Evolutionary conservation across 1,140 invertebrate genomes (phyloP).

Genomic region (Brachionus asplanchnoidis): DNA sequence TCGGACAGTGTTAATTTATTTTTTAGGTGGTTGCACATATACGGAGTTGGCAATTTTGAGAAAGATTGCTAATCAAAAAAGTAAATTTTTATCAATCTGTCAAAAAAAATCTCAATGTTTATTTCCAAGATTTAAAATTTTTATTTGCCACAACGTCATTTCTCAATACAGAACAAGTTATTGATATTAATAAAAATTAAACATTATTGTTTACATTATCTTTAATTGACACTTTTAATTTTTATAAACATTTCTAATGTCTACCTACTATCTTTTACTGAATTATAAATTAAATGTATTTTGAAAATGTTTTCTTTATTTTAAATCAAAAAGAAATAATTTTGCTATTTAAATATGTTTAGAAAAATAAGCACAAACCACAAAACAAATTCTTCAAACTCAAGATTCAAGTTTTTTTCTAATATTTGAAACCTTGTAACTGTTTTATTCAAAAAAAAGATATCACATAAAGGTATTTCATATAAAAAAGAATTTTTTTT

Average conservation of each 20-base stretch:
- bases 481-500: too few relatives aligned
- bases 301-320: not conserved
- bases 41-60: not conserved
- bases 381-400: not conserved
- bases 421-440: not conserved
- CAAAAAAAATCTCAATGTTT: not conserved
- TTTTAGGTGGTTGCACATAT: slow-evolving; percentile 26
- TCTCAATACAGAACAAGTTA: not conserved
- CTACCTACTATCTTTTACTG: not conserved
- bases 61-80: slow-evolving; percentile 22
- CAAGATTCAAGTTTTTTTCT: not conserved
- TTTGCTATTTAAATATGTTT: not conserved
- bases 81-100: not conserved
- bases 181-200: slow-evolving; percentile 27
- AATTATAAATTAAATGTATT: not conserved
- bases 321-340: not conserved
- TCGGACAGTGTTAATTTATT: not conserved
- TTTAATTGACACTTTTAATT: not conserved
- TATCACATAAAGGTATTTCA: not conserved
- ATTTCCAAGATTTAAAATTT: slow-evolving; percentile 2
- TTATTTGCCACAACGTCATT: slow-evolving; percentile 39
- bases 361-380: not conserved
- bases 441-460: not conserved
- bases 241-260: slow-evolving; percentile 2
- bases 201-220: not conserved